Evolutionary conservation across 2,888 invertebrate species (phyloP), one percentile per base, ranked within the genome.

Genomic region (Caenorhabditis panamensis): DNA sequence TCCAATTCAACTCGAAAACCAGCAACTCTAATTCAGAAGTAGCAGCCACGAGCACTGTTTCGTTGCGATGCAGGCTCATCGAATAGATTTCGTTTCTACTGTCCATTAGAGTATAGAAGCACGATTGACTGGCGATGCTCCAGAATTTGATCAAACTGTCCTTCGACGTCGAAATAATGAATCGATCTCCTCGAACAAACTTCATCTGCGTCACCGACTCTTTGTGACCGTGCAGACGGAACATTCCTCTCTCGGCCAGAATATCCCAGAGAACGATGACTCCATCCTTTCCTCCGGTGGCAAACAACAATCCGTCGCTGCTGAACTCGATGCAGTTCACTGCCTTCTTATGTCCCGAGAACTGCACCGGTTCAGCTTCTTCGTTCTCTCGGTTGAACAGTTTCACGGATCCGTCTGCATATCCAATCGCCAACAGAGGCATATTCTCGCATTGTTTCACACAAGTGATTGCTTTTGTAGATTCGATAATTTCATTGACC

Each of bases 111-210:
- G 98, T 98, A 91, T 95, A 95, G 90, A 98, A 98, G 91, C 97
- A 98, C 90, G 96, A 95, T 88, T 96, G 95, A 6, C 96, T 96
- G 85, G 95, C 95, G 84, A 98, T 93, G 91, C 98, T 96, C 98
- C 98, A 99, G 91, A 99, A 96, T 92, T 97, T 98, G 0, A 99
- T 94, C 91, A 95, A 95, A 9, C 95, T 95, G 91, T 99, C 99
- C 91, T 96, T 96, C 0, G 97, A 92, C 92, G 92, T 92, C 2
- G 92, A 91, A 37, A 93, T 88, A 22, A 93, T 86, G 44, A 92
- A 88, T 78, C 91, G 88, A 72, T 88, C 89, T n/a, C 89, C 86
- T 28, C 86, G 87, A 16, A 92, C 86, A 82, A 93, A 92, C 16
- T 88, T 79, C 44, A 91, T 83, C 28, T 95, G 95, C 0, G 97